Percentiles rank a stretch among this genome's conserved stretches.
Conservation (phyloP, 2,888 invertebrate species). For the Diachrysia chrysitis region DNA sequence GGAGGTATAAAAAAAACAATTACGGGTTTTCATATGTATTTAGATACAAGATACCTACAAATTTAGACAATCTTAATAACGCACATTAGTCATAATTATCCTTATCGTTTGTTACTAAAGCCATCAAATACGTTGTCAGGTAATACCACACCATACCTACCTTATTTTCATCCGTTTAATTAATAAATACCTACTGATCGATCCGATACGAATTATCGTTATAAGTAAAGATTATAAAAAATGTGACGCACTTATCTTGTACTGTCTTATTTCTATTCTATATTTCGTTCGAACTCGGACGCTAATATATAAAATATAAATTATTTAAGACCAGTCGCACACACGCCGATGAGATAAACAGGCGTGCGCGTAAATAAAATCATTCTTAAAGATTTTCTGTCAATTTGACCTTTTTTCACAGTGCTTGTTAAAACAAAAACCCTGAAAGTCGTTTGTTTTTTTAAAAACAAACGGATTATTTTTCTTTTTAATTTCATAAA, state of each 20-base stretch:
- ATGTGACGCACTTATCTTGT: slow-evolving; percentile 6
- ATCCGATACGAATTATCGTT: slow-evolving; percentile 30
- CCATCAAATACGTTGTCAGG: not conserved
- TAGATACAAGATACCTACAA: too few relatives aligned
- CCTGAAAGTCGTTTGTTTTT: slow-evolving; percentile 3
- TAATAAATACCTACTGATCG: slow-evolving; percentile 17
- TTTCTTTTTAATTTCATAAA: slow-evolving; percentile 13
- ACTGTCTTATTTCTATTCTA: slow-evolving; percentile 22
- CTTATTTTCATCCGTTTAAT: not conserved
- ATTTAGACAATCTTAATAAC: not conserved
- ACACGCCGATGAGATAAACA: slow-evolving; percentile 29
- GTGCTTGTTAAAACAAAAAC: slow-evolving; percentile 26
- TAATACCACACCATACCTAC: not conserved
- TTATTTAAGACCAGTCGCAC: slow-evolving; percentile 40
- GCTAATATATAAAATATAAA: slow-evolving; percentile 38
- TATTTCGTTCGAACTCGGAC: slow-evolving; percentile 10
- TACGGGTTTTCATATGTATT: too few relatives aligned
- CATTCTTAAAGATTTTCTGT: slow-evolving; percentile 19
- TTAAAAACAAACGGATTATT: slow-evolving; percentile 18
- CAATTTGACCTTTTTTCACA: slow-evolving; percentile 16
- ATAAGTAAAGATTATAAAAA: slow-evolving; percentile 1
- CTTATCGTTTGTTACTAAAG: not conserved
- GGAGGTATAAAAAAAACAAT: not conserved
- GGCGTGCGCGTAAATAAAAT: slow-evolving; percentile 33
- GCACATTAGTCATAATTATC: not conserved